Base-by-base conservation (phyloP, 1,140 invertebrate species). In the Cryptotermes secundus region DNA sequence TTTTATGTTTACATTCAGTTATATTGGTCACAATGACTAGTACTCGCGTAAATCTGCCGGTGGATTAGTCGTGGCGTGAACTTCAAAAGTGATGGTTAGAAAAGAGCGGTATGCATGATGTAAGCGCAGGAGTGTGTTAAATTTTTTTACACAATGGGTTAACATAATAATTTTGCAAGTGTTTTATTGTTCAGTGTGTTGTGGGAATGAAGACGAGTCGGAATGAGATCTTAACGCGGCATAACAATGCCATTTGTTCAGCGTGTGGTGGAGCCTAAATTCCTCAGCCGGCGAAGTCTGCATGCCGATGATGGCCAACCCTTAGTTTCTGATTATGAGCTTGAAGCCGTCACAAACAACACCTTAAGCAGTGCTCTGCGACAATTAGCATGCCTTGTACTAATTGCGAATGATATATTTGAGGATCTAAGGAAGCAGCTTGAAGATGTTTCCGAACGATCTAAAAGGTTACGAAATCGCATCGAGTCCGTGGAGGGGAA, bases 341-440 rank as follows among this genome's bases (percentile, higher is more conserved):
- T 95, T 86, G 93, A 95, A 87, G 94, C 95, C 36, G 94, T 96
- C 81, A 94, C 93, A 85, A 96, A 96, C 88, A 94, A 93, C 87
- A 95, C 95, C 79, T 89, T 96, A 82, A 93, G 94, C 89, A 95
- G 94, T 89, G 94, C 94, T 34, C 90, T 96, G 59, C 89, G 93
- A 72, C 95, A 96, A 89, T 91, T 96, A 87, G 94, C 95, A 42
- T 95, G 94, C n/a, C 89, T 96, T 87, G 93, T 95, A 86, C 88
- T 94, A 82, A 92, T 94, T 79, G 95, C 95, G 86, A 93, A 95
- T 88, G 94, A 96, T 88, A 94, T 96, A 84, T 96, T 96, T 89
- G 92, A 92, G 87, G 94, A 95, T 86, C 90, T 96, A 86, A 93
- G 94, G 34, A 91, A 91, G 82, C 93, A 96, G 87, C 90, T 96